Base-by-base conservation (phyloP, 2,888 invertebrate species). In the Volucella inflata region DNA sequence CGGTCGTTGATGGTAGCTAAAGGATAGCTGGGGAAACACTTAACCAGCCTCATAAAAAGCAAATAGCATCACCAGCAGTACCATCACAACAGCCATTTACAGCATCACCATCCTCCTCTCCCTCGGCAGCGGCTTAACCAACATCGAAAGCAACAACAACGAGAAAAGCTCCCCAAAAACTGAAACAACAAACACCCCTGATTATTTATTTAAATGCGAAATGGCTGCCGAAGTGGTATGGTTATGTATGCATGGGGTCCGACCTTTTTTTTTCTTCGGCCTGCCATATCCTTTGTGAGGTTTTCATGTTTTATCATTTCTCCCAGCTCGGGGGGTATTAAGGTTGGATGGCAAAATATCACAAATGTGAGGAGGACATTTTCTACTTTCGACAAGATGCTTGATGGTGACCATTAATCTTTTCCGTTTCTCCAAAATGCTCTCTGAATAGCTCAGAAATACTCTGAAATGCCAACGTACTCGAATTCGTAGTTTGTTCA, bases 351-450 rank as follows among this genome's bases (percentile, higher is more conserved):
- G 30, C 4, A 30, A 30, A 30, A 30, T 6, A 30, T 59, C 17
- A 46, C 16, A 14, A 10, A 12, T 8, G n/a, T 21, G 42, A 30
- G 40, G 55, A 68, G 65, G 74, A 59, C 76, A 80, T 76, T 84
- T 77, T 81, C 81, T 71, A 81, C 81, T 85, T 81, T 85, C 81
- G 85, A 81, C 85, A 85, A 81, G 85, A 76, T 80, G 80, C 75
- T 84, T 84, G 84, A 84, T 85, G 85, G 85, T 85, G 76, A 85
- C 85, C 76, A 85, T 85, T 85, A 85, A 85, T 85, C 85, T 85
- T 78, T 78, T 84, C 80, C 64, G 70, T 80, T 85, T 76, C 77
- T 71, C 81, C 57, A 67, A 77, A 81, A 76, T 55, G 62, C 46
- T 6, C 6, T 30, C 30, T 30, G 30, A 30, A 30, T 30, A 30